phyloP scores from a whole-genome alignment of 2,797 vertebrate genomes.

The Silurus lanzhouensis region DNA sequence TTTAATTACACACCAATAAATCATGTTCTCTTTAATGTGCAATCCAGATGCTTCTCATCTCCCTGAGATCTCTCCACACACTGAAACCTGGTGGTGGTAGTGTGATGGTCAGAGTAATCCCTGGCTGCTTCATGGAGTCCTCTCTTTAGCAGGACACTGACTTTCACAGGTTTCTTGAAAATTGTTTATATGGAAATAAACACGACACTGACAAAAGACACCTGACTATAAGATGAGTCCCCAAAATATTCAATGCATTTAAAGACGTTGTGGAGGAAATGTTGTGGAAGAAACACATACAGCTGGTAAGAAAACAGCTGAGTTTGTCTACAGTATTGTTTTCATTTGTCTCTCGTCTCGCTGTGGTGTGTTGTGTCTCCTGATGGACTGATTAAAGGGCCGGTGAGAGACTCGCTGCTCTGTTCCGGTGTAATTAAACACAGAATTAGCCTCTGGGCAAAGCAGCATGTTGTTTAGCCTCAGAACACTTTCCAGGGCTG shows the following conservation, averaged over 20 bases:
- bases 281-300: too few species aligned
- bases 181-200: too few species aligned
- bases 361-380: slow-evolving; percentile 39
- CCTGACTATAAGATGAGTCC: too few species aligned
- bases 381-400: slow-evolving; percentile 60
- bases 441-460: slow-evolving; percentile 58
- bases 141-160: background rate
- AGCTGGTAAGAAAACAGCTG: background rate
- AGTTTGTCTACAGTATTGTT: background rate
- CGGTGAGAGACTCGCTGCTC: slow-evolving; percentile 38
- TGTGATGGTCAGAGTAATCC: background rate
- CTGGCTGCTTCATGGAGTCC: background rate
- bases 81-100: background rate
- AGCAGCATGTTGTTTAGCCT: slow-evolving; percentile 61
- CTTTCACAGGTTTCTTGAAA: too few species aligned
- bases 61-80: background rate
- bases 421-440: slow-evolving; percentile 65
- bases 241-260: too few species aligned
- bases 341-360: background rate
- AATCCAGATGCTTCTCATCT: background rate
- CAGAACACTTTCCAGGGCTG: slow-evolving; percentile 55
- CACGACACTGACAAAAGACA: too few species aligned
- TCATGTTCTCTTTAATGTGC: background rate
- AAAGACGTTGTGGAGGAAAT: too few species aligned
- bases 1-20: background rate